Conservation (phyloP, 2,113 vertebrate species). For the Todiramphus saurophagus region DNA sequence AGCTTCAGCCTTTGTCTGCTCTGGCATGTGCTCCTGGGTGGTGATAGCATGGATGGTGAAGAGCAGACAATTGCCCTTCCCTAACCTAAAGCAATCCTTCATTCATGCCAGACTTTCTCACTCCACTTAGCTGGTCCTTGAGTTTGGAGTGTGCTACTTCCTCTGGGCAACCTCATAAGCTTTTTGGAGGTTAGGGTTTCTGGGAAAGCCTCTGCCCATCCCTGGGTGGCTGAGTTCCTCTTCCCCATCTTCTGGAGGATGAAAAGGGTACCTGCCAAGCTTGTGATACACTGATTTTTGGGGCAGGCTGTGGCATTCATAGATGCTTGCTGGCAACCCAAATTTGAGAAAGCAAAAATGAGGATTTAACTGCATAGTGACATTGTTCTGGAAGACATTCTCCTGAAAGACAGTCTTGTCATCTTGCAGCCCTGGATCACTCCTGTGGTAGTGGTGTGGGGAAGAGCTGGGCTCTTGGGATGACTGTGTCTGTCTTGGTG, state of each 20-base stretch:
- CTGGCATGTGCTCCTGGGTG: neutral
- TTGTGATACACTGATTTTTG: neutral
- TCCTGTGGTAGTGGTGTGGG: neutral
- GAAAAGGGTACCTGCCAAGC: neutral
- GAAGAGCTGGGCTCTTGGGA: neutral
- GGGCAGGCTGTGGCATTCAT: neutral
- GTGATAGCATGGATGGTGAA: neutral
- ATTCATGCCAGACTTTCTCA: neutral
- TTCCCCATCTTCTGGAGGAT: neutral
- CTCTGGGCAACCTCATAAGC: accelerated
- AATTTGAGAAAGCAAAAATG: neutral
- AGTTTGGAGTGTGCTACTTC: neutral
- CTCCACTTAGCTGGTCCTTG: neutral
- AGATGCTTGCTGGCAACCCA: neutral
- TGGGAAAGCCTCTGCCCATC: neutral
- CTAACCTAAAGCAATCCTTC: neutral
- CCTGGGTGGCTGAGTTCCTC: neutral
- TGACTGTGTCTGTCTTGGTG: neutral
- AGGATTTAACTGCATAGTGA: neutral
- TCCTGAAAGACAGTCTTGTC: neutral
- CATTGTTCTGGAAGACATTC: neutral
- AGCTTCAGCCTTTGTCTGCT: neutral
- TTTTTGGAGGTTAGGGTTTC: neutral
- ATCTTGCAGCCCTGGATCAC: accelerated
- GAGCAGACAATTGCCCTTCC: neutral